Conservation (phyloP, 1,140 invertebrate genomes). For the Anthonomus grandis region DNA sequence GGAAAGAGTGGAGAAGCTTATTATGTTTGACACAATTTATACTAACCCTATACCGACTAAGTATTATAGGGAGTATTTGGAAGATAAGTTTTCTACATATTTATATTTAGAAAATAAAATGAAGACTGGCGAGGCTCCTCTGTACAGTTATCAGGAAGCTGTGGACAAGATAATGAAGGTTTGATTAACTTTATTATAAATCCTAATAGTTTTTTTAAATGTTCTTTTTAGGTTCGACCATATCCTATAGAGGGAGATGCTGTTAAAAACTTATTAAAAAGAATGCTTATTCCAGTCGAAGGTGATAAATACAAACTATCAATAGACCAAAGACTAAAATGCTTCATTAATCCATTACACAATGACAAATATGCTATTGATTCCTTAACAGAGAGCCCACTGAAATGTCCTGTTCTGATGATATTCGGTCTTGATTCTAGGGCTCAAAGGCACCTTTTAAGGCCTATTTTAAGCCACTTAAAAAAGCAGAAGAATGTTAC, state of each 20-base stretch:
- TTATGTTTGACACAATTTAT: constrained; percentile 54
- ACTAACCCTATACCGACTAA: constrained; percentile 37
- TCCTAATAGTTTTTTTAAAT: neutral
- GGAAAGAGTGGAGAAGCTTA: constrained; percentile 51
- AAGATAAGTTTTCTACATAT: constrained; percentile 35
- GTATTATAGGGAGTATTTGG: constrained; percentile 39
- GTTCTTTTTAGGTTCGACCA: constrained; percentile 7
- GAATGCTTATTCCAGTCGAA: constrained; percentile 46
- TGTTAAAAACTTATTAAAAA: constrained; percentile 52
- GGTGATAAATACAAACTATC: constrained; percentile 45
- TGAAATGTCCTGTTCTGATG: constrained; percentile 44
- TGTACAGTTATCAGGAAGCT: constrained; percentile 54
- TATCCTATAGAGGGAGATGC: constrained; percentile 41
- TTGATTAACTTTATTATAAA: neutral
- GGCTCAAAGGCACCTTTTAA: constrained; percentile 2
- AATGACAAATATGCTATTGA: constrained; percentile 37
- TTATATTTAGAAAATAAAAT: constrained; percentile 39
- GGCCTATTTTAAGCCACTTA: constrained; percentile 10
- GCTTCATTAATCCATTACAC: constrained; percentile 25
- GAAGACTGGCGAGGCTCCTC: constrained; percentile 34
- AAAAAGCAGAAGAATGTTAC: constrained; percentile 37
- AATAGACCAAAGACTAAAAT: constrained; percentile 36
- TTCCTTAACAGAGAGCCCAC: constrained; percentile 32
- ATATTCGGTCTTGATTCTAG: constrained; percentile 34
- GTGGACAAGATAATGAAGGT: constrained; percentile 45